These are phyloP conservation scores for Planiliza haematocheilus DNA, from an alignment of 2,113 vertebrate species.

Conservation along the genomic window DNA sequence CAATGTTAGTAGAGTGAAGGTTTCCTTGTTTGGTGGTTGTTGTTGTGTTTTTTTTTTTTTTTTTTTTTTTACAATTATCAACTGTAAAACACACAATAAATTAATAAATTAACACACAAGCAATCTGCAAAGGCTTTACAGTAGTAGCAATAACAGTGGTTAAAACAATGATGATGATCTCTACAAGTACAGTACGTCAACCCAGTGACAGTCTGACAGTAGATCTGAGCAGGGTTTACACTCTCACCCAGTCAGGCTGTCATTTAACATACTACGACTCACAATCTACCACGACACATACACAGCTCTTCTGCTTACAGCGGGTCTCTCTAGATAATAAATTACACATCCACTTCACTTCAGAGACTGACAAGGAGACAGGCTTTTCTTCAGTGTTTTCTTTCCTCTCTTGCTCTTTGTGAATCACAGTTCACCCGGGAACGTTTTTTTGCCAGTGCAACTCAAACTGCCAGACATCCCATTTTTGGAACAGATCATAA, in stretches of 20 bases:
- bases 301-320: constrained; percentile 71
- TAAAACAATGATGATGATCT: constrained; percentile 69
- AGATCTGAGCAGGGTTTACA: constrained; percentile 63
- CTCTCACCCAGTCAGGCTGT: constrained; percentile 56
- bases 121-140: constrained; percentile 90
- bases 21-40: constrained; percentile 54
- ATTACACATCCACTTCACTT: constrained; percentile 78
- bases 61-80: constrained; percentile 69
- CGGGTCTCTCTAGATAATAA: constrained; percentile 76
- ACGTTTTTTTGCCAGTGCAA: constrained; percentile 51
- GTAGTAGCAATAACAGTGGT: constrained; percentile 83
- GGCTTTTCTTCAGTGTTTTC: constrained; percentile 68
- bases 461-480: constrained; percentile 47
- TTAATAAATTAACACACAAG: constrained; percentile 99
- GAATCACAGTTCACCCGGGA: constrained; percentile 60
- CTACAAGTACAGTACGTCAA: constrained; percentile 75
- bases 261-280: constrained; percentile 71
- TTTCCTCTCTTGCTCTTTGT: constrained; percentile 44
- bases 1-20: constrained; percentile 81
- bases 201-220: constrained; percentile 69
- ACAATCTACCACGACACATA: constrained; percentile 78
- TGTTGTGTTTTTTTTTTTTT: constrained; percentile 32
- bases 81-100: constrained; percentile 91
- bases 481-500: constrained; percentile 48
- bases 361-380: constrained; percentile 62